A percentile compares a stretch with the other conserved stretches of the same genome.
phyloP scores from a whole-genome alignment of 2,888 invertebrate genomes.

The Corbicula japonica region DNA sequence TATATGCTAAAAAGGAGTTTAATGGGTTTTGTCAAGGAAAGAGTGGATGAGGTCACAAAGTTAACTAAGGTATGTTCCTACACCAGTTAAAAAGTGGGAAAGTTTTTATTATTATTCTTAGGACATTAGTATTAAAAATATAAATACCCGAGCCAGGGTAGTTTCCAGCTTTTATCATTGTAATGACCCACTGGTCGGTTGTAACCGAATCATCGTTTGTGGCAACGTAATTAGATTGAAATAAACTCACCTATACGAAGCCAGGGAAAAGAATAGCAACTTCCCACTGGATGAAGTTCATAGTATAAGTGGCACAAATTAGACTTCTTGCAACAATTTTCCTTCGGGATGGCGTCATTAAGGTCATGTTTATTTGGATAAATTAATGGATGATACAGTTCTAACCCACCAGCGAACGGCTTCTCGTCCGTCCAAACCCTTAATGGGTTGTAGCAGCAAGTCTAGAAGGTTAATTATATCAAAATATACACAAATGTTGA shows the following conservation, averaged over 20 bases:
- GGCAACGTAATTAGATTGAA: no score
- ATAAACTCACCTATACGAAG: conserved; percentile 1
- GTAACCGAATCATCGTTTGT: no score
- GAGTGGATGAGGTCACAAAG: no score
- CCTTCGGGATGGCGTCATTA: conserved; percentile 10
- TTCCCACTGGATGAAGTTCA: conserved; percentile 19
- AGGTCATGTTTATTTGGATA: neutral
- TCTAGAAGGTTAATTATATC: neutral
- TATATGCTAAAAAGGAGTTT: no score
- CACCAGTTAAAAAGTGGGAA: neutral
- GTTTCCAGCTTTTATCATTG: neutral
- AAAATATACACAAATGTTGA: neutral
- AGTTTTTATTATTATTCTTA: no score
- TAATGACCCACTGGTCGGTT: no score
- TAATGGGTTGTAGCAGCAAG: conserved; percentile 19
- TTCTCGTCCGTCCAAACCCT: neutral
- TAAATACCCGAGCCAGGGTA: neutral
- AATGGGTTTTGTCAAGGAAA: no score
- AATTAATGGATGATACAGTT: neutral
- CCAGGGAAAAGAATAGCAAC: neutral
- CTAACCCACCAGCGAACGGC: conserved; percentile 9
- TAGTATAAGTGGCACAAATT: conserved; percentile 12
- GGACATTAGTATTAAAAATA: neutral
- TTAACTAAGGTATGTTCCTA: neutral
- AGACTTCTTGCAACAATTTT: neutral